Base-by-base conservation (phyloP, 2,888 invertebrate species). In the Crocallis elinguaria region DNA sequence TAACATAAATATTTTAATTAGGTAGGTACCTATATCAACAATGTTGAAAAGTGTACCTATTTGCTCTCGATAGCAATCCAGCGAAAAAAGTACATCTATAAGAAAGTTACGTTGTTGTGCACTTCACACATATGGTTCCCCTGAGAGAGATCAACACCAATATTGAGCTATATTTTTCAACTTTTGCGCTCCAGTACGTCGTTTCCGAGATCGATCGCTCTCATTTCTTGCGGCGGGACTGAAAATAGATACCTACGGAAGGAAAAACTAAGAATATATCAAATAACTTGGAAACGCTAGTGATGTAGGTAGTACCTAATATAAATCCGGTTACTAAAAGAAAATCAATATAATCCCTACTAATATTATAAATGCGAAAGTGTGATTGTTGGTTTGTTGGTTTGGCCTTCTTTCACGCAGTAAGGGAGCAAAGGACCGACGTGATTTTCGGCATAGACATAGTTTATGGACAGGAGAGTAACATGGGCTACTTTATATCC, bases 81-180 rank as follows among this genome's bases (percentile, higher is more conserved):
- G 7, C 3, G 30, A 32, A 30, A 4, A 27, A 29, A 14, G 14
- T 32, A 11, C 12, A 12, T 29, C 11, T 29, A n/a, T n/a, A n/a
- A 27, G 17, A 33, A 43, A 32, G 37, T 42, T 13, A 3, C 13
- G 12, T 23, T 30, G 33, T 37, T 42, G 12, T 23, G 38, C 37
- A 37, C 21, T 36, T 46, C 30, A 9, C 37, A 25, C 33, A 37
- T 33, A 55, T 27, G 13, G 37, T 9, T 36, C 59, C 49, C 52
- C 11, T 11, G 52, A 32, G 55, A 46, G 43, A 52, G 17, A 59
- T 55, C 49, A 52, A 55, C 52, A 46, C 37, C 49, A 46, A 59
- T 52, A 49, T 52, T 48, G 48, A 29, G 48, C 48, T 19, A 49
- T 49, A 54, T 54, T 44, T 54, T 55, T 55, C 49, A 59, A 49